Evolutionary conservation across 2,113 vertebrate genomes (phyloP).

Genomic region (Seriola aureovittata): DNA sequence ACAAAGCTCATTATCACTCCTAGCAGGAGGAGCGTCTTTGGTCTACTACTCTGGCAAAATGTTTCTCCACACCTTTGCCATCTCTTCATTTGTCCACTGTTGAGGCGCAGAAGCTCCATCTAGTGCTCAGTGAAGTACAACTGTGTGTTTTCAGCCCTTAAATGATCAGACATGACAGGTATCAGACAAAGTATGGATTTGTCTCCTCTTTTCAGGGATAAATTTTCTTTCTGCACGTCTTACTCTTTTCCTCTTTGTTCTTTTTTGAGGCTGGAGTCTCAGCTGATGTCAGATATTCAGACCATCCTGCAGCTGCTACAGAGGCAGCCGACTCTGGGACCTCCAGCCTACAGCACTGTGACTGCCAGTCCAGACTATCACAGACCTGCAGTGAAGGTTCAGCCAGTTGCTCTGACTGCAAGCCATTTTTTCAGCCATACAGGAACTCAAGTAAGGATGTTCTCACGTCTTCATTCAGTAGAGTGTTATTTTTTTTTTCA

Average conservation of each 20-base stretch:
- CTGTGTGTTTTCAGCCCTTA: constrained; percentile 13
- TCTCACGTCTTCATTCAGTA: not conserved
- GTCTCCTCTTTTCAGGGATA: not conserved
- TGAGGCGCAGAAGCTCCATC: constrained; percentile 64
- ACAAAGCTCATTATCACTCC: constrained; percentile 74
- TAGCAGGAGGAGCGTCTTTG: constrained; percentile 43
- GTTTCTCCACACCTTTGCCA: constrained; percentile 25
- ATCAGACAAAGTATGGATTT: constrained; percentile 7
- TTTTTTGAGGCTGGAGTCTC: constrained; percentile 92
- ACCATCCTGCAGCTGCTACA: constrained; percentile 95
- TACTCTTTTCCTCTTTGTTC: not conserved
- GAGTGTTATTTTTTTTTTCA: not conserved
- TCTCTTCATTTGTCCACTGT: constrained; percentile 21
- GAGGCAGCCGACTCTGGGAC: constrained; percentile 90
- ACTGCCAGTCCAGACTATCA: constrained; percentile 90
- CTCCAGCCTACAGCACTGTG: constrained; percentile 95
- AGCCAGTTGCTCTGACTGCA: constrained; percentile 86
- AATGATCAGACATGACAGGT: constrained; percentile 5
- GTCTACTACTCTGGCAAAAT: constrained; percentile 50
- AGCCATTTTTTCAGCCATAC: constrained; percentile 88
- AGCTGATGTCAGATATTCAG: constrained; percentile 97
- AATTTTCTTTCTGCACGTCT: not conserved
- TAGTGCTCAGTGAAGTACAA: constrained; percentile 53
- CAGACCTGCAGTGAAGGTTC: constrained; percentile 83
- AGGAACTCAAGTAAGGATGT: constrained; percentile 87